Evolutionary conservation across 2,797 vertebrate genomes (phyloP).

Genomic region (Acanthiza pusilla): DNA sequence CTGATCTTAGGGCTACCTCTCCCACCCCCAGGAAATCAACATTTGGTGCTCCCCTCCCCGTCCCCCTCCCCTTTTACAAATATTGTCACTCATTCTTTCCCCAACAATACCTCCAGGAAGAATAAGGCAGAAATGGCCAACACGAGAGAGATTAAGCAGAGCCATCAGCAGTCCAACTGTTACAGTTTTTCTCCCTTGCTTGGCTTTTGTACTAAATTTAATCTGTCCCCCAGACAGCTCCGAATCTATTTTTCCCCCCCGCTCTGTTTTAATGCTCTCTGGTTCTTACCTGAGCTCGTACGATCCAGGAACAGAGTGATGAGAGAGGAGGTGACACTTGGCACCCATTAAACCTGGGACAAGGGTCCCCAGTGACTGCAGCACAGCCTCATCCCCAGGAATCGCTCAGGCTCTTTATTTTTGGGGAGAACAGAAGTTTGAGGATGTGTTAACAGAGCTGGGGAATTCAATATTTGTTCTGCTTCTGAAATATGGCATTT

Average conservation of each 20-base stretch:
- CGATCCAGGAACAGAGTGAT: background rate
- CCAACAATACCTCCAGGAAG: background rate
- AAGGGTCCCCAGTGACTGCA: background rate
- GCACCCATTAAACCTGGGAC: background rate
- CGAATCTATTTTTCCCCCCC: background rate
- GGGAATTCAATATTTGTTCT: background rate
- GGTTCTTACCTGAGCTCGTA: background rate
- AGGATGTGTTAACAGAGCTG: background rate
- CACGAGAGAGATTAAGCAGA: background rate
- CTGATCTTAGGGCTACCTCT: background rate
- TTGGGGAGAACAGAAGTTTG: background rate
- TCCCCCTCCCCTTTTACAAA: background rate
- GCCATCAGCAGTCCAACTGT: background rate
- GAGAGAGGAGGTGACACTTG: background rate
- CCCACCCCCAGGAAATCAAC: background rate
- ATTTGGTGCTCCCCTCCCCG: background rate
- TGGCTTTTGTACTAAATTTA: background rate
- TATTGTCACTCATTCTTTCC: background rate
- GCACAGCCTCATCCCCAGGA: background rate
- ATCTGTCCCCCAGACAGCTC: background rate
- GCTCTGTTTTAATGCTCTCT: background rate
- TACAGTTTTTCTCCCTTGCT: background rate
- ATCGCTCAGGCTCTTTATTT: background rate
- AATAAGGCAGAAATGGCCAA: background rate
- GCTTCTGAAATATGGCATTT: accelerated